These are phyloP conservation scores for Turritopsis dohrnii DNA, from an alignment of 30 jellyfish, hydroid and myxozoan species.

Conservation along the genomic window DNA sequence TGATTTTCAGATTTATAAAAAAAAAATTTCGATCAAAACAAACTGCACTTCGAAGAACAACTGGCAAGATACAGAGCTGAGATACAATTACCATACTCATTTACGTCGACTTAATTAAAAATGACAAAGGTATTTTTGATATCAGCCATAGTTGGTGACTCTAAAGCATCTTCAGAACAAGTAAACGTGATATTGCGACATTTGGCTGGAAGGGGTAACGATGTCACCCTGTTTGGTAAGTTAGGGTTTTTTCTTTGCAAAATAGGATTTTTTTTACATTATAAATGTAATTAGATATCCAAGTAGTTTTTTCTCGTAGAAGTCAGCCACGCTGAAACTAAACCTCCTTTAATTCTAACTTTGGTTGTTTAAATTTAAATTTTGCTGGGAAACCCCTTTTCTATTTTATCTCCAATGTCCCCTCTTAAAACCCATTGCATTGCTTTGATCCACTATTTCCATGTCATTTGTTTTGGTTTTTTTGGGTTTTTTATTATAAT, in stretches of 20 bases:
- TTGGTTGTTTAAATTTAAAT: no score
- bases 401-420: no score
- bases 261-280: no score
- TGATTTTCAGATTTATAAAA: constrained; percentile 26
- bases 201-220: constrained; percentile 73
- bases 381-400: no score
- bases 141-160: constrained; percentile 23
- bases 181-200: constrained; percentile 64
- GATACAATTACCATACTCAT: background rate
- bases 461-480: background rate
- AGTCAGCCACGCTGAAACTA: no score
- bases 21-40: constrained; percentile 20
- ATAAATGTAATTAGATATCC: no score
- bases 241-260: no score
- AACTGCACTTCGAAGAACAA: constrained; percentile 10
- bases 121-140: constrained; percentile 25
- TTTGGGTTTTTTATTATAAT: background rate
- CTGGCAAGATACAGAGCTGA: constrained; percentile 22
- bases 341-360: no score
- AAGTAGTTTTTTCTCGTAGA: no score
- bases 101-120: background rate
- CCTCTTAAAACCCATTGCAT: no score
- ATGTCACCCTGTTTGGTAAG: constrained; percentile 74
- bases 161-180: constrained; percentile 61
- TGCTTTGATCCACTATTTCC: background rate